Evolutionary conservation across 2,113 vertebrate species (phyloP).

Genomic region (Nymphicus hollandicus): DNA sequence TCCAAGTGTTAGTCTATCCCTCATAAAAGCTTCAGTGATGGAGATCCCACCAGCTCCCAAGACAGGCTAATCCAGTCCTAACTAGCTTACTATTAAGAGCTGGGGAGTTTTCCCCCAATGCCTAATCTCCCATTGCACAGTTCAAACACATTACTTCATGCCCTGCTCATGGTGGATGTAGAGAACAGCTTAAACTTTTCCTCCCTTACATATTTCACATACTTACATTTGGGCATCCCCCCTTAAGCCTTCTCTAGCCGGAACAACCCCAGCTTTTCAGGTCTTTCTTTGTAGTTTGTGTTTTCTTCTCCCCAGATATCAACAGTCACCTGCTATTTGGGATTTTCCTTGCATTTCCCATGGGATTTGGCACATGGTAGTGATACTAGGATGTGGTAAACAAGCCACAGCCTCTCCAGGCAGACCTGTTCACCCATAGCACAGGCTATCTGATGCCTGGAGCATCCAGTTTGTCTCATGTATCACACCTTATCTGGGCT

Average conservation of each 20-base stretch:
- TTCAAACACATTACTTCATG: background rate
- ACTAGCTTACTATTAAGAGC: background rate
- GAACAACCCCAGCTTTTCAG: background rate
- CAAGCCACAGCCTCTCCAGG: background rate
- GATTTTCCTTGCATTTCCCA: background rate
- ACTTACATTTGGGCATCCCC: background rate
- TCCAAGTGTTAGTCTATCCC: background rate
- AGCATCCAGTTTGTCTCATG: background rate
- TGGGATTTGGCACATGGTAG: background rate
- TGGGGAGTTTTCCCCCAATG: fast-evolving
- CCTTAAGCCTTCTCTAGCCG: background rate
- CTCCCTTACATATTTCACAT: background rate
- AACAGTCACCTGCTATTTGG: background rate
- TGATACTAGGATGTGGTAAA: background rate
- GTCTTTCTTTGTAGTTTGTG: background rate
- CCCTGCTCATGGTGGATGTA: background rate
- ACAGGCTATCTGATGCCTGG: background rate
- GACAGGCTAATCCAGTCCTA: background rate
- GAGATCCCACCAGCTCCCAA: background rate
- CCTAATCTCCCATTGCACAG: background rate
- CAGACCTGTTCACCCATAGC: background rate
- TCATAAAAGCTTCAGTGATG: background rate
- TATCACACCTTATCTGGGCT: background rate
- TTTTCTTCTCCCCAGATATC: background rate
- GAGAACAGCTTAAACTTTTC: background rate